These are phyloP conservation scores for Sebastes schlegelii DNA, from an alignment of 2,113 vertebrate genomes.

Conservation along the genomic window DNA sequence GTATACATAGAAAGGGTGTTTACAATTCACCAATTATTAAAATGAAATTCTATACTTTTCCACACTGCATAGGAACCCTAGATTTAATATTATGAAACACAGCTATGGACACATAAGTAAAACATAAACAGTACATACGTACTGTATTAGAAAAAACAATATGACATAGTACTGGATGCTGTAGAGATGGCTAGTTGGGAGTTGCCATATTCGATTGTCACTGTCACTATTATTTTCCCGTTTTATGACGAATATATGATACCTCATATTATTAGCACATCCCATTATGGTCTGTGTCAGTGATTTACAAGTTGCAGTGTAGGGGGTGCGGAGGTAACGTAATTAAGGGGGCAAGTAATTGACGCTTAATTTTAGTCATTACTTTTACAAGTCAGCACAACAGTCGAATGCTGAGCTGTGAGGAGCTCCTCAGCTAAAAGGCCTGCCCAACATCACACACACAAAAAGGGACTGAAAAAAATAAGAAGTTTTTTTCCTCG, in stretches of 20 bases:
- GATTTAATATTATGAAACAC: background rate
- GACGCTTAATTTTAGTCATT: slow-evolving; percentile 21
- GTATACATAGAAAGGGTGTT: too few species aligned
- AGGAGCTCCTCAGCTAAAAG: slow-evolving; percentile 6
- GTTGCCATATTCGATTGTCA: background rate
- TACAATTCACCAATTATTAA: too few species aligned
- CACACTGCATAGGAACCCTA: too few species aligned
- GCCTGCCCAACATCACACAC: background rate
- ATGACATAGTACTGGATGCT: background rate
- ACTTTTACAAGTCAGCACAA: slow-evolving; percentile 25
- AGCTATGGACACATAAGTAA: background rate
- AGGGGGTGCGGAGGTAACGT: background rate
- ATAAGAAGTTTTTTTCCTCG: background rate
- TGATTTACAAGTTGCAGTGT: slow-evolving; percentile 6
- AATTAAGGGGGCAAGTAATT: slow-evolving; percentile 26
- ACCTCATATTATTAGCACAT: background rate
- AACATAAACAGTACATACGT: background rate
- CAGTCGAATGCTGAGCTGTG: slow-evolving; percentile 16
- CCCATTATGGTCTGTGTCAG: slow-evolving; percentile 1
- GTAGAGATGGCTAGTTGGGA: background rate
- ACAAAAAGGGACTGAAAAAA: background rate
- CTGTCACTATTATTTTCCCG: background rate
- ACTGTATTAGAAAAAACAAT: background rate
- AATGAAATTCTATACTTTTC: too few species aligned
- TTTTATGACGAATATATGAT: slow-evolving; percentile 13